These are phyloP conservation scores for Epistrophe eligans DNA, from an alignment of 2,888 invertebrate species.

Conservation along the genomic window DNA sequence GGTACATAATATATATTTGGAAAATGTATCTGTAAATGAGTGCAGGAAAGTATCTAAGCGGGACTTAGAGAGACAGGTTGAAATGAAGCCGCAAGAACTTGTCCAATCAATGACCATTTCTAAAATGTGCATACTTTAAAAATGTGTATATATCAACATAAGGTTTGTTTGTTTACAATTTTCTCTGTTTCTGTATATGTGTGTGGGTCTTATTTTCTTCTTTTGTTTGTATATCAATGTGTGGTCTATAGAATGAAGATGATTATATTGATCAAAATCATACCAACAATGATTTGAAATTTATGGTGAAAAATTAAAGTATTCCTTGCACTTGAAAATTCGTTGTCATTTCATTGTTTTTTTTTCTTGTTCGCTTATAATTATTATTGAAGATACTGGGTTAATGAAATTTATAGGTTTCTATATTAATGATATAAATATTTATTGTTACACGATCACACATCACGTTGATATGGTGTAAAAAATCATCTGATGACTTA, in stretches of 20 bases:
- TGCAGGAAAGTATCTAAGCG: slow-evolving; percentile 33
- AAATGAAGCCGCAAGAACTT: slow-evolving; percentile 17
- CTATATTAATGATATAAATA: neutral
- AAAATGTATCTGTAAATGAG: slow-evolving; percentile 18
- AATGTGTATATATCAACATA: slow-evolving; percentile 20
- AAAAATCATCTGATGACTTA: slow-evolving; percentile 51
- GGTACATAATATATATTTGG: neutral
- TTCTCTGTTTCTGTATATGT: neutral
- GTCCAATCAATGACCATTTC: slow-evolving; percentile 55
- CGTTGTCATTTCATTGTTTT: slow-evolving; percentile 5
- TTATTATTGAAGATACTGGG: slow-evolving; percentile 4
- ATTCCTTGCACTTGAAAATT: slow-evolving; percentile 55
- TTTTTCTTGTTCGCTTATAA: neutral
- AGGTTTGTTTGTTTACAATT: slow-evolving; percentile 60
- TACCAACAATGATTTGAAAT: slow-evolving; percentile 55
- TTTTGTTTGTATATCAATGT: neutral
- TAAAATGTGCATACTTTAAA: neutral
- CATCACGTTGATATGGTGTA: slow-evolving; percentile 22
- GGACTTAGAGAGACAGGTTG: slow-evolving; percentile 47
- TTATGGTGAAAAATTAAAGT: slow-evolving; percentile 49
- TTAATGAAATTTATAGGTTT: slow-evolving; percentile 56
- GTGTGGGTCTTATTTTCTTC: neutral
- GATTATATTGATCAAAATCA: slow-evolving; percentile 49
- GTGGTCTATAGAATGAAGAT: slow-evolving; percentile 20
- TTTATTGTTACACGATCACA: slow-evolving; percentile 17